Conservation (phyloP, 2,797 vertebrate species). For the Hypotaenidia okinawae region DNA sequence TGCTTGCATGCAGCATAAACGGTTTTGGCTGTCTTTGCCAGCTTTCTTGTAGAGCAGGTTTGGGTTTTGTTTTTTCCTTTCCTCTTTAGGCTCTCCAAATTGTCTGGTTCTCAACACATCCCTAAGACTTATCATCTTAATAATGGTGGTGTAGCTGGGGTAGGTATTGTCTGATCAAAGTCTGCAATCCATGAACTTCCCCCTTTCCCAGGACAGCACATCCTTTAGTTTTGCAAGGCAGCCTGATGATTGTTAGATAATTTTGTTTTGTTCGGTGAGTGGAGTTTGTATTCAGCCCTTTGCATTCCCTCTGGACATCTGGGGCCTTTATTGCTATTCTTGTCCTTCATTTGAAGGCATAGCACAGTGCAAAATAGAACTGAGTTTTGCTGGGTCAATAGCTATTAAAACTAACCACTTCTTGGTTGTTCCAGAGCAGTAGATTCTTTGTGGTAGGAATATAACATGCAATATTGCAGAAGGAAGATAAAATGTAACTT, state of each 20-base stretch:
- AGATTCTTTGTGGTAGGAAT: neutral
- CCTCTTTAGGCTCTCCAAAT: neutral
- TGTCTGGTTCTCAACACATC: neutral
- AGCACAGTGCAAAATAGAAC: neutral
- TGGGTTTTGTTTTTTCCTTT: rapidly evolving
- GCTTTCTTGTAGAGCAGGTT: neutral
- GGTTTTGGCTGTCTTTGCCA: neutral
- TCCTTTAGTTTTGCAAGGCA: neutral
- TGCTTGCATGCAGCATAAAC: neutral
- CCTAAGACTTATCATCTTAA: neutral
- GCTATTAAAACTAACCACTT: neutral
- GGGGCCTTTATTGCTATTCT: neutral
- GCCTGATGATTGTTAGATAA: neutral
- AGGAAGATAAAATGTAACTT: neutral
- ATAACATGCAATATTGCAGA: rapidly evolving
- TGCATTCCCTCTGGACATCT: neutral
- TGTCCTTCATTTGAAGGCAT: neutral
- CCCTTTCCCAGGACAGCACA: neutral
- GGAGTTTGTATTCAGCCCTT: neutral
- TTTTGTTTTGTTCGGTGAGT: neutral
- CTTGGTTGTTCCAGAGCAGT: neutral
- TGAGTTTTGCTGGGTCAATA: neutral
- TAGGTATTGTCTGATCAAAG: neutral
- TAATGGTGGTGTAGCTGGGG: neutral
- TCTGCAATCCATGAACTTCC: neutral